Evolutionary conservation across 2,797 vertebrate species (phyloP), one percentile per base, ranked within the genome.

Genomic region (Philypnodon macrostomus): DNA sequence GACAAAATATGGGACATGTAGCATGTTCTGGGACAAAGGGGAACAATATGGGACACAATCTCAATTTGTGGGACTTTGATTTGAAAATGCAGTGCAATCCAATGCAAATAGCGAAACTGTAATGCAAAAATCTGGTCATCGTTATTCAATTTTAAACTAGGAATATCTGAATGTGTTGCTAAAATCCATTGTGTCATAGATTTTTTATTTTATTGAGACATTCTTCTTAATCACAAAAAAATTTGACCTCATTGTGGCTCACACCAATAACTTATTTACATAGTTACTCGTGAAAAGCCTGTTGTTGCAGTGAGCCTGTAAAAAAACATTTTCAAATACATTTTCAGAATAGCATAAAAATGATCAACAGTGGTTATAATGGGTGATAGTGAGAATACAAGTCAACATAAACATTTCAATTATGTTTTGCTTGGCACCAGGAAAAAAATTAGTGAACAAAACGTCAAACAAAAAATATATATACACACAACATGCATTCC

Each of bases 321-420:
- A 81, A 83, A n/a, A 80, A 73, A 69, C 58, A 75, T 51, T 51
- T 51, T 69, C 46, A 63, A 68, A 76, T 56, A 80, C 59, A 68
- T 53, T 46, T 54, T 65, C 53, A 70, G 45, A 14, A 69, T 72
- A 73, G 36, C 33, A 67, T 71, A 77, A 62, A 80, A 77, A 69
- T 15, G 37, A 73, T 73, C 40, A 77, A 76, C 77, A 88, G 87
- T 88, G 85, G 87, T 87, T 87, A 85, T 83, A 82, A 77, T 82
- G 68, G 60, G 63, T 70, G 56, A 56, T 64, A 70, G 57, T 75
- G 61, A 65, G 63, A 61, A 73, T 58, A 74, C 33, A 70, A 59
- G 61, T n/a, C 41, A 53, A 56, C 64, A 71, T 35, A 75, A 73
- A 47, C 38, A 50, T 57, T 53, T 18, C n/a, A 18, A 14, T 34